Base-by-base conservation (phyloP, 2,113 vertebrate genomes). In the Pelecanoides urinatrix region DNA sequence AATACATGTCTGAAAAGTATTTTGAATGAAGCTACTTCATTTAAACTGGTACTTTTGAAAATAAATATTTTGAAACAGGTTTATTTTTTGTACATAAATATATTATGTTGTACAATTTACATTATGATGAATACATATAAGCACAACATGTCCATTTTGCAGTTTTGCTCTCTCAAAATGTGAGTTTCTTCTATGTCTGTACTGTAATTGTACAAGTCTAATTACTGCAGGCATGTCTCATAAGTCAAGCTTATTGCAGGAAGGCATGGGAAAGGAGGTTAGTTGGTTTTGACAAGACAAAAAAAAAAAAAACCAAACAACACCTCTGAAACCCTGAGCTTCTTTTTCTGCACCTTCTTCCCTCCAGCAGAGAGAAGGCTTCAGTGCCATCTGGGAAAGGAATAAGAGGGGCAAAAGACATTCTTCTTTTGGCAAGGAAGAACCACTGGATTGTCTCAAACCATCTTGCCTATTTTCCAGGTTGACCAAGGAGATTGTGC, bases 241-340 rank as follows among this genome's bases (percentile, higher is more conserved):
- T 55, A 76, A 68, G 15, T 56, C 49, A 71, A 83, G 9, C 5
- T 86, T 79, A 25, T 34, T 88, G 18, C 26, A 76, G 75, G 16
- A 65, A 70, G 7, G 4, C 21, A 44, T 10, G 2, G 38, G 9
- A 80, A 88, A 61, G 16, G 3, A 68, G 22, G 6, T 0, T n/a
- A 26, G 2, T 2, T 79, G 12, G 7, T 67, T 45, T 72, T 12
- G 4, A 29, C 38, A 47, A 45, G 8, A 11, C 0, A 9, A 49
- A 22, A 59, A 17, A 10, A 16, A 66, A 26, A 36, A 6, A 1
- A 1, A 2, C 7, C 18, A 32, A 52, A 17, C 4, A n/a, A n/a
- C 4, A 34, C 16, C 5, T 38, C 7, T 44, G 32, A 79, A 47
- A 47, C 1, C 9, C 36, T 20, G 10, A 70, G 26, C 7, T 16